Percentiles rank a stretch among this genome's conserved stretches.
These are phyloP conservation scores for Pangasius djambal DNA, from an alignment of 2,797 vertebrate species.

Conservation along the genomic window DNA sequence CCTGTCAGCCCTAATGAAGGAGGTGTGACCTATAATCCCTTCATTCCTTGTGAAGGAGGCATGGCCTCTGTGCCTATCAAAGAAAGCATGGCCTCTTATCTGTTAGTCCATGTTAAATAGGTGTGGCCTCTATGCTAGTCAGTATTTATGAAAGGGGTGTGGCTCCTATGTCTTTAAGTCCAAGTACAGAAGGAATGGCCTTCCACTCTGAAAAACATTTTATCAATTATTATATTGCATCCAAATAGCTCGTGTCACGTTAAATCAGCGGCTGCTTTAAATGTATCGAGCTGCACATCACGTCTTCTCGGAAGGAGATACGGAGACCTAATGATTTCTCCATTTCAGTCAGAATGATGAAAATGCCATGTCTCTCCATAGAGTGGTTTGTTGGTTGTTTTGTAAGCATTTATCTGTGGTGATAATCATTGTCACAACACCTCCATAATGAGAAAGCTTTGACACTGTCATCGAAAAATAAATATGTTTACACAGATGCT, in stretches of 20 bases:
- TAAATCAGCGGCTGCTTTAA: not conserved
- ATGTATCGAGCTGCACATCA: constrained; percentile 18
- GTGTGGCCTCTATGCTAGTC: not conserved
- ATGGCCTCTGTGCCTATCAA: not conserved
- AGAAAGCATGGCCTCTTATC: not conserved
- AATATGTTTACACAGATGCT: constrained; percentile 17
- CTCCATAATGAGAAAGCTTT: constrained; percentile 32
- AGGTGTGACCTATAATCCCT: no score
- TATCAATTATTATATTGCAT: not conserved
- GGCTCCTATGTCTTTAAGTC: not conserved
- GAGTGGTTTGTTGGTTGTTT: not conserved
- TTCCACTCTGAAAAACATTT: not conserved
- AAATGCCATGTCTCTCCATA: constrained; percentile 16
- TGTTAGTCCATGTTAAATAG: not conserved
- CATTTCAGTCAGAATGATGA: constrained; percentile 23
- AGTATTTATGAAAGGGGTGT: not conserved
- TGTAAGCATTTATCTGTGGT: constrained; percentile 4
- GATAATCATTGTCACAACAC: constrained; percentile 15
- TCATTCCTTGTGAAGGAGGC: no score
- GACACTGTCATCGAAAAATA: constrained; percentile 20
- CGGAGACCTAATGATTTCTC: constrained; percentile 28
- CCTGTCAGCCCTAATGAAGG: not conserved
- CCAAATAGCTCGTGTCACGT: not conserved
- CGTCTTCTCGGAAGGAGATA: constrained; percentile 9
- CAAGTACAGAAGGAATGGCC: not conserved